These are phyloP conservation scores for Trinorchestia longiramus DNA, from an alignment of 1,140 invertebrate species.

Conservation along the genomic window DNA sequence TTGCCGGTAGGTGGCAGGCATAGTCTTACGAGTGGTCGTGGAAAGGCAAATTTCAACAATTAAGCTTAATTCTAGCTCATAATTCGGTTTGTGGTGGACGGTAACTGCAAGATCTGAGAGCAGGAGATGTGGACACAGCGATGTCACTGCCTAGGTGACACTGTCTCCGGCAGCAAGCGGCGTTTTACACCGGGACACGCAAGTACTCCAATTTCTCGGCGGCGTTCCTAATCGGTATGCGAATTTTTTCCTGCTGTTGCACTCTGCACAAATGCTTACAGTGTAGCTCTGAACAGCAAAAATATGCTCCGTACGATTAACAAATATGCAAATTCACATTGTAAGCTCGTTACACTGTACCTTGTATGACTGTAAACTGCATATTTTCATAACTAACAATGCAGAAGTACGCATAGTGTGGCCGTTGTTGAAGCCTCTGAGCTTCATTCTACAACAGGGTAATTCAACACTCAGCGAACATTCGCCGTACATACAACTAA, in stretches of 20 bases:
- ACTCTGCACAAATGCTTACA: neutral
- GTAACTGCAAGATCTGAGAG: neutral
- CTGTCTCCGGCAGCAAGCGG: neutral
- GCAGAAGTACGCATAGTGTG: neutral
- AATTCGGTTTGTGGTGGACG: neutral
- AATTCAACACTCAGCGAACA: neutral
- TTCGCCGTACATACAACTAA: neutral
- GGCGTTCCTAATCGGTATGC: neutral
- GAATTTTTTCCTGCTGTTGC: neutral
- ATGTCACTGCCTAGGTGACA: slow-evolving; percentile 38
- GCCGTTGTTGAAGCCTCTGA: too few species aligned
- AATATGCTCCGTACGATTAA: neutral
- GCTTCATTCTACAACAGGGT: neutral
- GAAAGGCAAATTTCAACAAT: neutral
- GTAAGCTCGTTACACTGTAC: neutral
- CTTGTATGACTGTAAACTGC: neutral
- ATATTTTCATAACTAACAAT: neutral
- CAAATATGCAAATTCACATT: neutral
- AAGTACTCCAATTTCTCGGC: neutral
- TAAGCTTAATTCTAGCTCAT: neutral
- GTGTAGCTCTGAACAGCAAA: neutral
- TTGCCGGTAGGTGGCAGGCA: slow-evolving; percentile 36
- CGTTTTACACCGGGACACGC: neutral
- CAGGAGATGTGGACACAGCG: neutral
- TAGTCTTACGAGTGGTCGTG: slow-evolving; percentile 19